Conservation (phyloP, 1,140 invertebrate species). For the Diorhabda elongata region DNA sequence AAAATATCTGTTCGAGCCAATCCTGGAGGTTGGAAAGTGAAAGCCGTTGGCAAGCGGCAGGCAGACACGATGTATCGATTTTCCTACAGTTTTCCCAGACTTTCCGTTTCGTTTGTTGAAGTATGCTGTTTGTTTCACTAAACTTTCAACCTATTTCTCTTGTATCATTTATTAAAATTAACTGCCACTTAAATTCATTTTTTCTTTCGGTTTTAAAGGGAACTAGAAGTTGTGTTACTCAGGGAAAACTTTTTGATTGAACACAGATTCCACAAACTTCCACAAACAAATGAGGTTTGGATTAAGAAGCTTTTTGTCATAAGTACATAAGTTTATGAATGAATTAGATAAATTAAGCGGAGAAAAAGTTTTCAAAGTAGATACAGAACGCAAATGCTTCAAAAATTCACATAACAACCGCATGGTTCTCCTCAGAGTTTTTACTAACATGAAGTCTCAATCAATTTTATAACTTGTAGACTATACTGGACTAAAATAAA, state of each 20-base stretch:
- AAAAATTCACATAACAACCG: too few relatives aligned
- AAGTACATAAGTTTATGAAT: too few relatives aligned
- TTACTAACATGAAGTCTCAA: too few relatives aligned
- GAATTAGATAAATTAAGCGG: too few relatives aligned
- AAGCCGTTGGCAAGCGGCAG: neutral
- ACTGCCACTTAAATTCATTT: neutral
- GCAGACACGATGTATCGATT: constrained; percentile 1
- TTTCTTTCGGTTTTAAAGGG: neutral
- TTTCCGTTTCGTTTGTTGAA: neutral
- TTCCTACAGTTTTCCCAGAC: neutral
- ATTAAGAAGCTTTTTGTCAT: neutral
- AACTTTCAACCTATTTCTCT: neutral
- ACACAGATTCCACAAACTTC: neutral
- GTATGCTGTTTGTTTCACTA: neutral
- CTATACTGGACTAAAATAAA: too few relatives aligned
- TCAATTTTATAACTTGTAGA: too few relatives aligned
- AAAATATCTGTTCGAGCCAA: too few relatives aligned
- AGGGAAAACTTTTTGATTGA: neutral
- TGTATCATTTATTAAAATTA: neutral
- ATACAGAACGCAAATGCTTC: too few relatives aligned
- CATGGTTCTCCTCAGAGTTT: too few relatives aligned
- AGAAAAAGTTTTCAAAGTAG: too few relatives aligned
- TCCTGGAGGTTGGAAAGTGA: neutral
- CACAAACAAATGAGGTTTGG: neutral
- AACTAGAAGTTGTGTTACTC: neutral